Base-by-base conservation (phyloP, 1,140 invertebrate species). In the Paralvinella palmiformis region DNA sequence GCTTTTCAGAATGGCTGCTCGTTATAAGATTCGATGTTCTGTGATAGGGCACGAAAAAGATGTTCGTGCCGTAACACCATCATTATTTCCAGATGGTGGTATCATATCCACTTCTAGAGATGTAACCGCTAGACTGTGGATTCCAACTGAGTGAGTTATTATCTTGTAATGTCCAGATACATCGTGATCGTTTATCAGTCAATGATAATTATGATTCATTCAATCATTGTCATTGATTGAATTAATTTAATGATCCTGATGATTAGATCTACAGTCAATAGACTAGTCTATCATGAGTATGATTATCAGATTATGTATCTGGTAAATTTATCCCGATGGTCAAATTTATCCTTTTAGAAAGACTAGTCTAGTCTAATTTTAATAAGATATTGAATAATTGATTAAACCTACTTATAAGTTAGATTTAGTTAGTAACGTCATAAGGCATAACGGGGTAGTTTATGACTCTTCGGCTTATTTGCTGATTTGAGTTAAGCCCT, bases 91-190 rank as follows among this genome's bases (percentile, higher is more conserved):
- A 5, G 86, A 89, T 73, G 87, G 85, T 68, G 85, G 84, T 61
- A 87, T 95, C 69, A 78, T 94, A 31, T 92, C 91, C 1, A 90
- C 87, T 6, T 95, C 92, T 15, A 84, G 92, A 70, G 93, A 96
- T 79, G 87, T 87, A 77, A 91, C 90, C 22, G 87, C 89, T 15
- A 88, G 89, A 81, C 79, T 93, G 10, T 96, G 91, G 91, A 86
- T 85, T 73, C 86, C 87, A 22, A 85, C 86, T 73, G 87, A 86
- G 91, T 92, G 83, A 81, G 84, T 77, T 63, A 45, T 37, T 37
- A 35, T 53, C 59, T 69, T 13, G 36, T 31, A 56, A 44, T 32
- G 4, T 44, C 36, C 13, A 1, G 33, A 22, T 32, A 20, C 44
- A 59, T 29, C 22, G 27, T 10, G n/a, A 17, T 60, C 33, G 52